Evolutionary conservation across 1,140 invertebrate genomes (phyloP).

Genomic region (Drosophila arawakana): DNA sequence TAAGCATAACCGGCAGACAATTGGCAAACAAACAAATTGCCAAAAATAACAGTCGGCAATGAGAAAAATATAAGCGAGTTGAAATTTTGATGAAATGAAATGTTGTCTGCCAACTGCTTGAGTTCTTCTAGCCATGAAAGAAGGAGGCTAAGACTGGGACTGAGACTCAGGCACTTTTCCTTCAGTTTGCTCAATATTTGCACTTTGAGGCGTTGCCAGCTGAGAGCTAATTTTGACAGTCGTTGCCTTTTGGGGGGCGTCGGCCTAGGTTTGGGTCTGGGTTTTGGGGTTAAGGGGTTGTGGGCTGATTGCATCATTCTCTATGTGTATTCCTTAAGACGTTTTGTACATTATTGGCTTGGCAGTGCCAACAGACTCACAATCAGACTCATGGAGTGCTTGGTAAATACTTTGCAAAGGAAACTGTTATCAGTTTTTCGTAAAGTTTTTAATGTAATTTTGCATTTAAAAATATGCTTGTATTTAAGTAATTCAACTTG

Average conservation of each 20-base stretch:
- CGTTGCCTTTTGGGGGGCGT: constrained; percentile 13
- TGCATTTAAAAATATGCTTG: constrained; percentile 63
- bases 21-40: constrained; percentile 78
- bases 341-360: constrained; percentile 66
- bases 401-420: constrained; percentile 53
- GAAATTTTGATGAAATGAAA: constrained; percentile 57
- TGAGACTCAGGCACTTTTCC: constrained; percentile 32
- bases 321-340: constrained; percentile 40
- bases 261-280: not conserved
- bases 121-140: constrained; percentile 3
- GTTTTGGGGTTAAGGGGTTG: not conserved
- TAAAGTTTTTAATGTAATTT: constrained; percentile 67
- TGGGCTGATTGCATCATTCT: constrained; percentile 13
- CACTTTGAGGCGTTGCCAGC: constrained; percentile 68
- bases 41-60: constrained; percentile 66
- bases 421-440: constrained; percentile 69
- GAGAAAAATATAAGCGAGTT: constrained; percentile 45
- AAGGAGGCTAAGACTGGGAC: not conserved
- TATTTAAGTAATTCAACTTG: constrained; percentile 40
- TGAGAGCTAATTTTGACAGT: constrained; percentile 68
- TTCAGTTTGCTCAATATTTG: constrained; percentile 67
- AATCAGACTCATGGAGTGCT: constrained; percentile 65
- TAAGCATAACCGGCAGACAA: constrained; percentile 74
- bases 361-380: constrained; percentile 33
- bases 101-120: constrained; percentile 51